phyloP scores from a whole-genome alignment of 2,797 vertebrate genomes.

The Cottoperca gobio region DNA sequence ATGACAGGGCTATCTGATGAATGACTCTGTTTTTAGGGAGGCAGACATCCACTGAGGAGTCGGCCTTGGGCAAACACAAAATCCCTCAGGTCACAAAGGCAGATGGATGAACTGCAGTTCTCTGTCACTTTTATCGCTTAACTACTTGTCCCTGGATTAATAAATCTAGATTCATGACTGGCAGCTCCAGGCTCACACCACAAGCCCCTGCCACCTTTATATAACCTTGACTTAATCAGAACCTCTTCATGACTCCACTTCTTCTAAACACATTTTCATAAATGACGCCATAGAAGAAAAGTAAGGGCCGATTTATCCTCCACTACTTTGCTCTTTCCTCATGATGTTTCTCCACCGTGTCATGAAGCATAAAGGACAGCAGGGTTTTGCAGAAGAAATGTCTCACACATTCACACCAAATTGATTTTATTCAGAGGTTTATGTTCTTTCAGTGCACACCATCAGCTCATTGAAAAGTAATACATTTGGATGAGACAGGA shows the following conservation, averaged over 20 bases:
- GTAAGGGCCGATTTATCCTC: slow-evolving; percentile 52
- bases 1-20: slow-evolving; percentile 70
- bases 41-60: slow-evolving; percentile 46
- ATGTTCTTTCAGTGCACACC: slow-evolving; percentile 69
- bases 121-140: slow-evolving; percentile 76
- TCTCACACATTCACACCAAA: slow-evolving; percentile 62
- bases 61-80: slow-evolving; percentile 74
- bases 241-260: slow-evolving; percentile 64
- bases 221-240: slow-evolving; percentile 77
- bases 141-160: slow-evolving; percentile 75
- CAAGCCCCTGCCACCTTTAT: slow-evolving; percentile 49
- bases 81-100: slow-evolving; percentile 74
- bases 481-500: slow-evolving; percentile 68
- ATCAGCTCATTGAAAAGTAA: slow-evolving; percentile 70
- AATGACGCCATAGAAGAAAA: slow-evolving; percentile 53
- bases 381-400: slow-evolving; percentile 38
- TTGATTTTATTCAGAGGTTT: slow-evolving; percentile 74
- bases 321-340: slow-evolving; percentile 36
- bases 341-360: slow-evolving; percentile 15
- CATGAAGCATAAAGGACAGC: slow-evolving; percentile 54
- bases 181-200: slow-evolving; percentile 48
- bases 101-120: slow-evolving; percentile 71
- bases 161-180: slow-evolving; percentile 72
- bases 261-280: slow-evolving; percentile 64
- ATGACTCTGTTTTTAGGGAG: slow-evolving; percentile 69